Base-by-base conservation (phyloP, 92 coral and sea anemone species). In the Parazoanthus darwini region DNA sequence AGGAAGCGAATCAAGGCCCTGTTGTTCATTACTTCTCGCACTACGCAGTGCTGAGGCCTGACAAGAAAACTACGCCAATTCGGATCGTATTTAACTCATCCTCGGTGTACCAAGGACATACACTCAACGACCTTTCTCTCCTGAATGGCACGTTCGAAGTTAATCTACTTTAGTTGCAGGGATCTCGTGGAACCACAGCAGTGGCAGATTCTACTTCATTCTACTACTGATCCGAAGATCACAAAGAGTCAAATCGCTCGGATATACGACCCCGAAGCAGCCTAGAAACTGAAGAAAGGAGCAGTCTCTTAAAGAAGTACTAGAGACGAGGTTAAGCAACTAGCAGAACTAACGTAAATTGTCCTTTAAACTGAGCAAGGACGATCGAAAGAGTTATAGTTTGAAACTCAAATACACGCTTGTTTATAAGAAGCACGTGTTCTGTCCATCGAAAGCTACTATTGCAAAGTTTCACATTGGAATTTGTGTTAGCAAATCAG, bases 221-320 rank as follows among this genome's bases (percentile, higher is more conserved):
- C 33, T 29, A 29, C 33, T 0, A 29, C 33, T 29, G 46, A 14
- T 54, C 46, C 23, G 48, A 79, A 78, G 85, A 82, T 93, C 75
- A 87, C 95, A 16, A 88, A 90, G 78, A 81, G 92, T 59, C 29
- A 90, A 0, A 82, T 90, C 5, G 91, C 92, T 11, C 66, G 90
- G 25, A 83, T 92, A 33, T 92, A 85, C 56, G 92, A 92, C 63
- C 92, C 92, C 5, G 33, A 29, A 29, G 33, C 33, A 29, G 33
- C 0, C 33, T 29, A 29, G 33, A 29, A 29, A 29, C 33, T 29
- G 33, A 29, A 29, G 33, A 29, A 29, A 29, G 33, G 33, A 29
- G 33, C 33, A 29, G 33, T 29, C 33, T 29, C 0, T 29, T 29
- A 29, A 29, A 29, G 33, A 29, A 29, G 33, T 29, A 29, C 33